Evolutionary conservation across 2,888 invertebrate species (phyloP).

Genomic region (Petrolisthes manimaculis): DNA sequence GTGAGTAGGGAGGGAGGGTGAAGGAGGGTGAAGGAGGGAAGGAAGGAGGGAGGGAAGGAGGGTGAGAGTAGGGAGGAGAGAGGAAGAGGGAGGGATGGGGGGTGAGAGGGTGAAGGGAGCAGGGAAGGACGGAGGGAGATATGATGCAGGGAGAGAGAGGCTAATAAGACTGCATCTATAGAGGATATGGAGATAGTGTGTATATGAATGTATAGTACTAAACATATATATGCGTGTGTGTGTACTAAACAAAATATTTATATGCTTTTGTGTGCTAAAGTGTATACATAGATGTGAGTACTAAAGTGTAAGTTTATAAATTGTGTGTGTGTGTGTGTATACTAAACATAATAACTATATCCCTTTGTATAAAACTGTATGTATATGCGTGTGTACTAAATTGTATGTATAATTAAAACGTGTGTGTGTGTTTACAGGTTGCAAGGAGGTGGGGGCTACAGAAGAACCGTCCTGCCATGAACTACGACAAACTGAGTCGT

Average conservation of each 20-base stretch:
- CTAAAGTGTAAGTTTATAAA: too few relatives aligned
- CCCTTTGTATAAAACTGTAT: background rate
- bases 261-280: too few relatives aligned
- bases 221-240: too few relatives aligned
- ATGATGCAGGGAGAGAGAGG: background rate
- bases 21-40: background rate
- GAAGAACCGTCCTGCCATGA: conserved; percentile 97
- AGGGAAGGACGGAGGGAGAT: background rate
- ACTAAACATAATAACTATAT: background rate
- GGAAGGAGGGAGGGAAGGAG: background rate
- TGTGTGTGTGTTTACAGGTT: conserved; percentile 77
- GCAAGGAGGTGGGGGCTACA: conserved; percentile 95
- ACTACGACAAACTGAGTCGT: conserved; percentile 94
- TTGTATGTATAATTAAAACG: background rate
- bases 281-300: too few relatives aligned
- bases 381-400: background rate
- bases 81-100: too few relatives aligned
- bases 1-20: background rate
- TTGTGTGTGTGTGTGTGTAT: background rate
- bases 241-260: too few relatives aligned
- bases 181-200: too few relatives aligned
- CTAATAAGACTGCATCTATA: too few relatives aligned
- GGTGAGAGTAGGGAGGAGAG: background rate
- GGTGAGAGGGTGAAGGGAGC: background rate
- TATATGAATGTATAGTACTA: too few relatives aligned